Evolutionary conservation across 2,113 vertebrate genomes (phyloP), one percentile per base, ranked within the genome.

Genomic region (Hippocampus zosterae): DNA sequence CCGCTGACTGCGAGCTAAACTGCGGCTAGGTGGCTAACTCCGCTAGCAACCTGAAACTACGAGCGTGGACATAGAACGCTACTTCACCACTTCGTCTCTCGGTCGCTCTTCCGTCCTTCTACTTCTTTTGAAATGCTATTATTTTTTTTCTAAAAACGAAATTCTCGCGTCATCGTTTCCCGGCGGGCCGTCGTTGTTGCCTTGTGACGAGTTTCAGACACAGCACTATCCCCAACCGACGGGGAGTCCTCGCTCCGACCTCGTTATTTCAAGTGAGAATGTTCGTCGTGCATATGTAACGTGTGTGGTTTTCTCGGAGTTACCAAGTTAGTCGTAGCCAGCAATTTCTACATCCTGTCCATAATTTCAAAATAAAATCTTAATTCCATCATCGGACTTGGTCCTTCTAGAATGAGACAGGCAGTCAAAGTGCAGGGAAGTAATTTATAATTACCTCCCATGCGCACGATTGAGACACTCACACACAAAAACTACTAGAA

Each of bases 1-100:
- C 16, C 13, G 11, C 57, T 60, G 15, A 19, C n/a, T 21, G 52
- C 10, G 13, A 21, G 29, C 9, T n/a, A n/a, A n/a, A 19, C 71
- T 64, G 48, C 59, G 13, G 78, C 76, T 74, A 83, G 57, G 57
- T 60, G 57, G 77, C 85, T 77, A 74, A 82, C 77, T 80, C 72
- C 81, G 73, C 72, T 84, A 80, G 75, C 80, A 85, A 87, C 85
- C 85, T 86, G 84, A 80, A 84, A 77, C 80, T 72, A 65, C 11
- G 41, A 65, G 13, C 46, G 41, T 3, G 27, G 25, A 60, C 57
- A 33, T 33, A 29, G 55, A 29, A 23, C 23, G 23, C 63, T 8
- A 4, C 7, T 44, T 2, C 6, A 46, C 8, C 46, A 25, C 41
- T 25, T 16, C 60, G 29, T 8, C 59, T 40, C 59, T 61, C 16